Conservation (phyloP, 2,797 vertebrate genomes). For the Trichosurus vulpecula region DNA sequence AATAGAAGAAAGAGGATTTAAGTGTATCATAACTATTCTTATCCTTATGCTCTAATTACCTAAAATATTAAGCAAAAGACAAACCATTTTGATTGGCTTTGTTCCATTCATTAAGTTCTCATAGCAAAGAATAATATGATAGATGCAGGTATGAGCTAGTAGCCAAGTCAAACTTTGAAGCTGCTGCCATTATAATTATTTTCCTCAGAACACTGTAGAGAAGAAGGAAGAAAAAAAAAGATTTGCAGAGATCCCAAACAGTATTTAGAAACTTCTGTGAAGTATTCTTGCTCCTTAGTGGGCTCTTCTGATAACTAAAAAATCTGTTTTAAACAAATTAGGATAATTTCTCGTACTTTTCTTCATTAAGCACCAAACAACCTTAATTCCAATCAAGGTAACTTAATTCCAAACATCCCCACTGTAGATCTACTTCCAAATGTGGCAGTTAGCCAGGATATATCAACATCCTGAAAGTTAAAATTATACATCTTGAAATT, state of each 20-base stretch:
- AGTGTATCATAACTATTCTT: background rate
- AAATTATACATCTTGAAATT: background rate
- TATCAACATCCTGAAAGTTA: slow-evolving; percentile 13
- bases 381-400: background rate
- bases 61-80: background rate
- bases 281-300: slow-evolving; percentile 8
- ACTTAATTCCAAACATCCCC: background rate
- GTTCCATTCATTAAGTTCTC: background rate
- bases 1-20: background rate
- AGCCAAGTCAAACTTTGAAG: slow-evolving; percentile 39
- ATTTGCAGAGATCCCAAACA: slow-evolving; percentile 15
- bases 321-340: slow-evolving; percentile 4
- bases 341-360: background rate
- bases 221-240: background rate
- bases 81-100: slow-evolving; percentile 19
- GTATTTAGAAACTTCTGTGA: slow-evolving; percentile 19
- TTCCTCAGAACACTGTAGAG: background rate
- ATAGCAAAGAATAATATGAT: background rate
- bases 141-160: background rate
- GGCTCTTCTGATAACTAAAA: slow-evolving; percentile 12
- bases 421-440: background rate
- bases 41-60: background rate
- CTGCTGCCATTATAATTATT: background rate
- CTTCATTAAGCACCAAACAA: slow-evolving; percentile 18
- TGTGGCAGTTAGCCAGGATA: background rate